phyloP scores from a whole-genome alignment of 23 tunicate genomes.

The Trididemnum nubilum region DNA sequence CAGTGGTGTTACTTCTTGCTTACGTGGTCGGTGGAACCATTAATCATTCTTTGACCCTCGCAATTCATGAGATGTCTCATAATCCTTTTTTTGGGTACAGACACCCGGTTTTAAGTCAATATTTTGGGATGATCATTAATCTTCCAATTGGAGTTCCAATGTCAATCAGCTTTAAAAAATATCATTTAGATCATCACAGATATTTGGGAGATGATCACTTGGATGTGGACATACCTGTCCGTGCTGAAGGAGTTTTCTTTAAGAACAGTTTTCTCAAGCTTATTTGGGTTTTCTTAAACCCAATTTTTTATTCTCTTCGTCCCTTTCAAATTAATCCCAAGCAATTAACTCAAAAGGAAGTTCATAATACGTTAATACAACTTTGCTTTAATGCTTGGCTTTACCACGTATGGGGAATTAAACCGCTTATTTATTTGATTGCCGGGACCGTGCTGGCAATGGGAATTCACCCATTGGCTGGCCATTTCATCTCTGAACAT shows the following conservation, averaged over 20 bases:
- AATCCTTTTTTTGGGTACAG: slow-evolving; percentile 88
- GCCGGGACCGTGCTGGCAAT: slow-evolving; percentile 76
- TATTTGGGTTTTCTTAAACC: slow-evolving; percentile 87
- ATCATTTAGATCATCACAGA: slow-evolving; percentile 93
- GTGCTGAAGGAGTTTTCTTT: slow-evolving; percentile 79
- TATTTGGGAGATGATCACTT: slow-evolving; percentile 88
- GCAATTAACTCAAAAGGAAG: slow-evolving; percentile 69
- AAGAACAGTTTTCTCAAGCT: slow-evolving; percentile 81
- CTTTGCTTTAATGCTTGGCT: slow-evolving; percentile 73
- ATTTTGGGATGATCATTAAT: slow-evolving; percentile 95
- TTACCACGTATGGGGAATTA: slow-evolving; percentile 71
- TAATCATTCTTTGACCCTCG: slow-evolving; percentile 92
- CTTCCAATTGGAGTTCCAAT: slow-evolving; percentile 94
- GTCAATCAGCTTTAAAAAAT: slow-evolving; percentile 94
- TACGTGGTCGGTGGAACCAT: slow-evolving; percentile 93
- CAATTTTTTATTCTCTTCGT: slow-evolving; percentile 84
- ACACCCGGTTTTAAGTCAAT: slow-evolving; percentile 70
- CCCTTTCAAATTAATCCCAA: slow-evolving; percentile 90
- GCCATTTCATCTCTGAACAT: slow-evolving; percentile 97
- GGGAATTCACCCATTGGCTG: slow-evolving; percentile 93
- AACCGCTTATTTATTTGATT: slow-evolving; percentile 76
- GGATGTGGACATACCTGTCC: slow-evolving; percentile 90
- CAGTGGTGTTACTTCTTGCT: slow-evolving; percentile 58
- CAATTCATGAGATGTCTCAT: slow-evolving; percentile 93
- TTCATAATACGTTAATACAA: slow-evolving; percentile 85